Percentiles rank a stretch among this genome's conserved stretches.
Evolutionary conservation across 2,888 invertebrate species (phyloP).

Genomic region (Sipha maydis): DNA sequence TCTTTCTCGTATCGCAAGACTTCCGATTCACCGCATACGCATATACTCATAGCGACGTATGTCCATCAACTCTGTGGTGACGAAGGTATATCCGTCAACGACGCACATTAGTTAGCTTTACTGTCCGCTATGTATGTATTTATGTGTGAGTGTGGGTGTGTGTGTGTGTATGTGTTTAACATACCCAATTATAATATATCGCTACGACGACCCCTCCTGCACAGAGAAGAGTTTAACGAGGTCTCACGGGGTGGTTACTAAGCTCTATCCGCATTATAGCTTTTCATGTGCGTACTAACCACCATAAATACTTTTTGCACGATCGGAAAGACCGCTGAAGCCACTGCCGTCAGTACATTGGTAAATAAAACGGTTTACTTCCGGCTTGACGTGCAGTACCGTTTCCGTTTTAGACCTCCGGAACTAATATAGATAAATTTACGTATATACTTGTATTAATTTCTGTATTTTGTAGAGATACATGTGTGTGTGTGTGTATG

Average conservation of each 20-base stretch:
- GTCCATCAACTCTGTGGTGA: background rate
- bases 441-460: no score
- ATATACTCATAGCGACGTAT: background rate
- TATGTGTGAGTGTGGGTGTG: no score
- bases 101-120: no score
- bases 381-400: background rate
- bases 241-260: no score
- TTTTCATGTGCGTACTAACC: no score
- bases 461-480: background rate
- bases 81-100: background rate
- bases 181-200: background rate
- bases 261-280: no score
- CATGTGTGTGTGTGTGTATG: no score
- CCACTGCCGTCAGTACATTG: background rate
- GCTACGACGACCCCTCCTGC: background rate
- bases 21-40: background rate
- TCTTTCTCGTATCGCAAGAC: background rate
- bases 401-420: slow-evolving; percentile 33
- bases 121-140: no score
- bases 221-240: no score
- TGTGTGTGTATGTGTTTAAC: background rate
- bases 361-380: slow-evolving; percentile 28
- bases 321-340: background rate
- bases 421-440: background rate
- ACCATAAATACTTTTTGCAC: background rate